A percentile compares a stretch with the other conserved stretches of the same genome.
Conservation (phyloP, 1,140 invertebrate genomes). For the Drosophila insularis region DNA sequence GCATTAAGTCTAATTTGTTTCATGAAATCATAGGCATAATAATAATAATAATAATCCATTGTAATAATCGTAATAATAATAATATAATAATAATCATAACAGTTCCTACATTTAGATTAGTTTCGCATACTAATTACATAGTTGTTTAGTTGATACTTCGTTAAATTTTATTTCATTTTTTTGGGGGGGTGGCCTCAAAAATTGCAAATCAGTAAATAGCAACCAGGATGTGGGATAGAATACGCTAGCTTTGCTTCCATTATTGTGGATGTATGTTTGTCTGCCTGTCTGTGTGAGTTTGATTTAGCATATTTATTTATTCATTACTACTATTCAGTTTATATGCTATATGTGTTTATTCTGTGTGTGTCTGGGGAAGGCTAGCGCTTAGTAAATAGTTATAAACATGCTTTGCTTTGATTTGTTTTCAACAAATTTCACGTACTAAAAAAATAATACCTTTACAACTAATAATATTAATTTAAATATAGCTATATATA, state of each 20-base stretch:
- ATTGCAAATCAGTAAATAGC: constrained; percentile 73
- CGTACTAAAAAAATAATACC: constrained; percentile 79
- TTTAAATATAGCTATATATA: constrained; percentile 29
- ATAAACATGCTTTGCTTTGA: constrained; percentile 77
- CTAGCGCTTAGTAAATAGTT: constrained; percentile 79
- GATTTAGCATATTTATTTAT: constrained; percentile 39
- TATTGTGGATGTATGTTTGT: constrained; percentile 20
- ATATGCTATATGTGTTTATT: constrained; percentile 10
- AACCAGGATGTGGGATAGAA: constrained; percentile 56
- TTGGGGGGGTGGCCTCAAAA: constrained; percentile 47
- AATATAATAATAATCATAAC: constrained; percentile 52
- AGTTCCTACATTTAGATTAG: constrained; percentile 72
- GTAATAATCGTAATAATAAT: constrained; percentile 49
- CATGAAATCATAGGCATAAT: constrained; percentile 62
- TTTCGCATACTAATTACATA: constrained; percentile 65
- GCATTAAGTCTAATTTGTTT: constrained; percentile 73
- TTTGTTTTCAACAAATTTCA: constrained; percentile 76
- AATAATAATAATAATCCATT: constrained; percentile 31
- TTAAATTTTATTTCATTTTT: constrained; percentile 53
- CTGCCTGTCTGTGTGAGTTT: constrained; percentile 29
- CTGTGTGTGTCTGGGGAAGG: constrained; percentile 52
- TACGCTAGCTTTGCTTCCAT: constrained; percentile 51
- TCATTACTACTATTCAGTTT: constrained; percentile 28
- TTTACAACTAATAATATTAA: constrained; percentile 74
- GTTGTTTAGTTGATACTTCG: constrained; percentile 53